Base-by-base conservation (phyloP, 2,888 invertebrate genomes). In the Euproctis similis region DNA sequence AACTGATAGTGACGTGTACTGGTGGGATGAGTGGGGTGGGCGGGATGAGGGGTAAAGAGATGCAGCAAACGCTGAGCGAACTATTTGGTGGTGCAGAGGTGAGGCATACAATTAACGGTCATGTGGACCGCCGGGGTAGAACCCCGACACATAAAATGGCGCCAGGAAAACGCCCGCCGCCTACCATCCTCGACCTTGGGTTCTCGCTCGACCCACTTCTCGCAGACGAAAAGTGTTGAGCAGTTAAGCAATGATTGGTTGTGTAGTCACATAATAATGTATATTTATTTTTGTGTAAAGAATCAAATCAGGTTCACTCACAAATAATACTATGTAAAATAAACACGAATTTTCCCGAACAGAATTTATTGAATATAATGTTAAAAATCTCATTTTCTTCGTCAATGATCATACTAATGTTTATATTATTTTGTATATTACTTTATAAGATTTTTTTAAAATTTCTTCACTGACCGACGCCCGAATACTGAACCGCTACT, bases 371-470 rank as follows among this genome's bases (percentile, higher is more conserved):
- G 59, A 14, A 4, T 14, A 69, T 74, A 68, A 71, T 64, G 64
- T 71, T 68, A 73, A 76, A 77, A 77, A 74, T 76, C 77, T 74
- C 61, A 69, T 64, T 59, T 29, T 59, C 65, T 67, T 70, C 55
- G 54, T 56, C 49, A 56, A 63, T 62, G 66, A 56, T 50, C 60
- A 67, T 72, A 71, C 59, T 70, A 71, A 74, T 73, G 66, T 84
- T 82, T 84, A 74, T 82, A 84, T 85, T 76, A 80, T 85, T 82
- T 85, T 85, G 82, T 85, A 85, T 77, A 82, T 81, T 84, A 77
- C 76, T 80, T 53, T 78, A 65, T 84, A 82, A 82, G 78, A 69
- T 64, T 76, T 75, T 76, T 76, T 74, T 62, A 57, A 72, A 33
- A 69, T 61, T n/a, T 57, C 55, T 55, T 59, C 54, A 53, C 71